Percentiles rank a stretch among this genome's conserved stretches.
phyloP scores from a whole-genome alignment of 37 sponge, comb jelly and placozoan species.

The Haliclona indistincta region DNA sequence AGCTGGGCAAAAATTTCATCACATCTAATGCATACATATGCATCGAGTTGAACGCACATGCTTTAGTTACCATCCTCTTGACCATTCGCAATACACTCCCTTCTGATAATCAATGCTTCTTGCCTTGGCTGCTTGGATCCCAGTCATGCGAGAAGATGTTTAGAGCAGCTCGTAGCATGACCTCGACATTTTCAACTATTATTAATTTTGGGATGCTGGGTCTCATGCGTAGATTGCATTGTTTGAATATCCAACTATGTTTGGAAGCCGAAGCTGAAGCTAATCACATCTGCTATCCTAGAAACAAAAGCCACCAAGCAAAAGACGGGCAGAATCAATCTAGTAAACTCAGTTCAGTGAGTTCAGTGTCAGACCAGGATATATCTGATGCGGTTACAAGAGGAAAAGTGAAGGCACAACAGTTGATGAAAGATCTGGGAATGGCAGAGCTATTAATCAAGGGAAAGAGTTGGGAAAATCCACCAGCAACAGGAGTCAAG shows the following conservation, averaged over 20 bases:
- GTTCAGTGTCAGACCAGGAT: background rate
- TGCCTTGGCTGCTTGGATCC: conserved; percentile 39
- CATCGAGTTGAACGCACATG: conserved; percentile 49
- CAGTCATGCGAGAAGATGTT: conserved; percentile 28
- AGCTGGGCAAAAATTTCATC: conserved; percentile 13
- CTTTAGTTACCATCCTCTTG: conserved; percentile 4
- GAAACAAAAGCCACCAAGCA: background rate
- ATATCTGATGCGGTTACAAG: background rate
- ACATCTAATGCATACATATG: conserved; percentile 17
- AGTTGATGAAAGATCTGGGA: conserved; percentile 23
- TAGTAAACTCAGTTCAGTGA: background rate
- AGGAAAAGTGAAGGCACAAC: conserved; percentile 8
- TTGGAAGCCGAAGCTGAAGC: conserved; percentile 17
- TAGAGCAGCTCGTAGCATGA: conserved; percentile 25
- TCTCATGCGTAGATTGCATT: conserved; percentile 8
- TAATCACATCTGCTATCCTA: conserved; percentile 10
- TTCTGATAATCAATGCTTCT: conserved; percentile 10
- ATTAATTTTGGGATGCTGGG: conserved; percentile 37
- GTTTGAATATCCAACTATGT: conserved; percentile 7
- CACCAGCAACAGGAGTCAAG: conserved; percentile 3
- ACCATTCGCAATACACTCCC: background rate
- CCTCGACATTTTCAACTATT: conserved; percentile 19
- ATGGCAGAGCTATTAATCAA: conserved; percentile 1
- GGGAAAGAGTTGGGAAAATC: background rate
- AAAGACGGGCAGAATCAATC: background rate